Conservation (phyloP, 1,140 invertebrate genomes). For the Aphelenchoides avenae region DNA sequence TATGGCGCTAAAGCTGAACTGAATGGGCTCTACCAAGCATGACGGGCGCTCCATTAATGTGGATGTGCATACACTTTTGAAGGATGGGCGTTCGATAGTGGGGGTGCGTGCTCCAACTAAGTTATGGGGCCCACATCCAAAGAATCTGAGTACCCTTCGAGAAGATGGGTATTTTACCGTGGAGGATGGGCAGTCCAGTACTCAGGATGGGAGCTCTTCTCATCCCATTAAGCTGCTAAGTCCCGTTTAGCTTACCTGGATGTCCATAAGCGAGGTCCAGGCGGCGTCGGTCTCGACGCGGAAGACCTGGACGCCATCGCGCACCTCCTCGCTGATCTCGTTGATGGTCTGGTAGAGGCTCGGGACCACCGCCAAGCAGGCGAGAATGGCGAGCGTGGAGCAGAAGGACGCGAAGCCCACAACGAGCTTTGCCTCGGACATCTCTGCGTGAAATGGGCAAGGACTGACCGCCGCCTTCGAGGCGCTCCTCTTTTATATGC, state of each 20-base stretch:
- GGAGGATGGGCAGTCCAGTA: background rate
- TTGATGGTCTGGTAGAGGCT: slow-evolving; percentile 29
- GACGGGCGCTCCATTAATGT: too few species aligned
- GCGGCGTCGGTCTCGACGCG: slow-evolving; percentile 23
- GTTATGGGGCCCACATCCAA: background rate
- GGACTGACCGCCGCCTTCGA: too few species aligned
- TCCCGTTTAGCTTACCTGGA: too few species aligned
- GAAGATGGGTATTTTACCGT: background rate
- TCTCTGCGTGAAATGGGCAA: too few species aligned
- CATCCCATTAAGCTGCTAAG: background rate
- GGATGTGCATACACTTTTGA: too few species aligned
- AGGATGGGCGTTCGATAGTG: too few species aligned
- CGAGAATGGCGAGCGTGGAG: slow-evolving; percentile 22
- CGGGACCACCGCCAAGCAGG: slow-evolving; percentile 20
- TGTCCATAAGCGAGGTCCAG: slow-evolving; percentile 28
- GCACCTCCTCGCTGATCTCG: slow-evolving; percentile 21
- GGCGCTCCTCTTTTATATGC: too few species aligned
- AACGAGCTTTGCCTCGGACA: slow-evolving; percentile 24
- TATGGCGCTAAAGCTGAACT: too few species aligned
- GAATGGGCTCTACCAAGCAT: too few species aligned
- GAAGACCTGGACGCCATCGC: slow-evolving; percentile 24
- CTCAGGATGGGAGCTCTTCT: background rate
- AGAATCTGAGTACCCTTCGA: background rate
- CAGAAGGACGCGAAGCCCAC: slow-evolving; percentile 28
- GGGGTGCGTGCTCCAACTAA: background rate